Evolutionary conservation across 1,140 invertebrate species (phyloP), one percentile per base, ranked within the genome.

Genomic region (Planococcus citri): DNA sequence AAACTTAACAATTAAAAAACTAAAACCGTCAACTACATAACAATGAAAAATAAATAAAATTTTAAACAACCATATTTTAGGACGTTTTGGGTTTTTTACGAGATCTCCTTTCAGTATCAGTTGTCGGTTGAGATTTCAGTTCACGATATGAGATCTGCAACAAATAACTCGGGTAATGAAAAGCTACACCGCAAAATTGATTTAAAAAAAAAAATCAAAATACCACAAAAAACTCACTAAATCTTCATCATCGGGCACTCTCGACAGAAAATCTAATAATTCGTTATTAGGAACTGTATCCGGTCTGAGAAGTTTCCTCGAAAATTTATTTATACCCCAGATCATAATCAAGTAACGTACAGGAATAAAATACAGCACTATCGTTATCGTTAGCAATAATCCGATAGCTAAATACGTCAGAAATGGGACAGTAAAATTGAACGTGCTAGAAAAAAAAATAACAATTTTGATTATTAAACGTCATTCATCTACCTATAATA

Each of bases 271-370:
- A 81, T 99, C 96, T 70, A 98, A 79, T 21, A 98, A 79, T 84
- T 99, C 97, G 80, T 98, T 98, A 78, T 98, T 99, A 17, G 94
- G 92, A 78, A 98, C 90, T 17, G 91, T 90, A 80, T 98, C 89
- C 14, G 96, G 96, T 72, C 93, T 83, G 38, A 98, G 77, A 69
- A 99, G 84, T 79, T 96, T 93, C 72, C 95, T 87, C 10, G 94
- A 89, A 80, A 99, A 98, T 81, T 98, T 98, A 80, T 97, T 95
- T 24, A 97, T 84, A 77, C 96, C 97, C 95, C 95, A 99, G n/a
- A 86, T 83, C 82, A 99, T 86, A 17, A 98, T 85, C 17, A 99
- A 82, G 78, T 90, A 95, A 76, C 95, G 83, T 37, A 97, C 78
- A 17, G 95, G 95, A 74, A 99, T 86, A 71, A 89, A 85, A 76